A percentile compares a stretch with the other conserved stretches of the same genome.
These are phyloP conservation scores for Torymus texanus DNA, from an alignment of 2,888 invertebrate genomes.

Conservation along the genomic window DNA sequence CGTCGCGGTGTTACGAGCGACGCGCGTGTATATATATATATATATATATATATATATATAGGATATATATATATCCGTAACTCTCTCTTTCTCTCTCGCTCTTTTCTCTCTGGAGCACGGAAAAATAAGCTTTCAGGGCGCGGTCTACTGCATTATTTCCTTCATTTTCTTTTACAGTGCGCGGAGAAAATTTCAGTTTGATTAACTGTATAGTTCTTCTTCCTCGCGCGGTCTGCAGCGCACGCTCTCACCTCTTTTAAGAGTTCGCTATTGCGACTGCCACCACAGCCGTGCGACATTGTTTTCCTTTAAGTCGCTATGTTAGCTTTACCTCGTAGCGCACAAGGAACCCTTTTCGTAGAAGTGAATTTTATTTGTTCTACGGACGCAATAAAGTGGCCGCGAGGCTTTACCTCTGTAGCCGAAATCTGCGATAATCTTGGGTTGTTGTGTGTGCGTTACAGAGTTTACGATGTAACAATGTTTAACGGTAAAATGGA, in stretches of 20 bases:
- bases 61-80: not conserved
- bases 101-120: not conserved
- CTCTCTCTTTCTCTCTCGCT: not conserved
- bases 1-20: constrained; percentile 33
- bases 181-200: constrained; percentile 43
- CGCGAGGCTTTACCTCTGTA: not conserved
- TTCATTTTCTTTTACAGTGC: constrained; percentile 40
- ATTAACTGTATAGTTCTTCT: constrained; percentile 24
- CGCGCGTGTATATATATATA: not conserved
- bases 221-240: too few species aligned
- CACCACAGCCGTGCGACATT: not conserved
- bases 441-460: too few species aligned
- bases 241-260: not conserved
- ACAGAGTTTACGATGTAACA: too few species aligned
- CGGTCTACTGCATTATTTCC: constrained; percentile 38
- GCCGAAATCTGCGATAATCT: too few species aligned
- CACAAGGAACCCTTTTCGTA: not conserved
- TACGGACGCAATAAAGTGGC: not conserved
- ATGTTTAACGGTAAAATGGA: too few species aligned
- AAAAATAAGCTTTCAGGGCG: constrained; percentile 47
- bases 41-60: not conserved
- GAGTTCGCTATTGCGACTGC: not conserved
- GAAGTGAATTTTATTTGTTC: constrained; percentile 30
- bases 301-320: constrained; percentile 16
- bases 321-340: not conserved